Base-by-base conservation (phyloP, 2,888 invertebrate species). In the Drosophila rellima region DNA sequence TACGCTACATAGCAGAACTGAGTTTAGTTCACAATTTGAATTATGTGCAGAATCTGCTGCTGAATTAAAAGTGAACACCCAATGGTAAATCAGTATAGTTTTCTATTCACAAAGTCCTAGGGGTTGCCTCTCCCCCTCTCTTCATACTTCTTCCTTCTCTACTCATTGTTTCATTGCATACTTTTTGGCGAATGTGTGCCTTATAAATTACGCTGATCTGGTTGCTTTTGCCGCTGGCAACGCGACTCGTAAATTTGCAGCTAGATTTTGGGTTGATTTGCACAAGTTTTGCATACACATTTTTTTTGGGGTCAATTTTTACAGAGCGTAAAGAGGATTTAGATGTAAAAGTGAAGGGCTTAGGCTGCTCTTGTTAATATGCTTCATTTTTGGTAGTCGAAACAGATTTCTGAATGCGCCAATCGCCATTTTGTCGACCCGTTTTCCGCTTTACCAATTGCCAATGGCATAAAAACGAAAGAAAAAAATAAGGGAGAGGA, bases 141-240 rank as follows among this genome's bases (percentile, higher is more conserved):
- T 20, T 51, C 61, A 54, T 65, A 23, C 7, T 44, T 50, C 59
- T 45, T 62, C 59, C 1, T 4, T 15, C 26, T 26, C 8, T 26
- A 2, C 6, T n/a, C 67, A 64, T 66, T 62, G 66, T 68, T 62
- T 59, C 59, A 55, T 64, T 65, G 70, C 70, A 72, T 77, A 42
- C 52, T 64, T 60, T 50, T 47, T 23, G 47, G 47, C 35, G 33
- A 33, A 13, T 47, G 33, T 52, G 44, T 54, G 26, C 52, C 64
- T 67, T 73, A 88, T 85, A 88, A 88, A 88, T 83, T 75, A 80
- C 71, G 70, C 74, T 67, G 86, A 83, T 83, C 88, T 82, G 62
- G 65, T 66, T 61, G 74, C 70, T 66, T 71, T 71, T 56, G 71
- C 51, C 67, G 45, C 51, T 65, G 64, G 67, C 57, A 71, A 76